phyloP scores from a whole-genome alignment of 92 coral and sea anemone genomes.

The Palythoa grandiflora region DNA sequence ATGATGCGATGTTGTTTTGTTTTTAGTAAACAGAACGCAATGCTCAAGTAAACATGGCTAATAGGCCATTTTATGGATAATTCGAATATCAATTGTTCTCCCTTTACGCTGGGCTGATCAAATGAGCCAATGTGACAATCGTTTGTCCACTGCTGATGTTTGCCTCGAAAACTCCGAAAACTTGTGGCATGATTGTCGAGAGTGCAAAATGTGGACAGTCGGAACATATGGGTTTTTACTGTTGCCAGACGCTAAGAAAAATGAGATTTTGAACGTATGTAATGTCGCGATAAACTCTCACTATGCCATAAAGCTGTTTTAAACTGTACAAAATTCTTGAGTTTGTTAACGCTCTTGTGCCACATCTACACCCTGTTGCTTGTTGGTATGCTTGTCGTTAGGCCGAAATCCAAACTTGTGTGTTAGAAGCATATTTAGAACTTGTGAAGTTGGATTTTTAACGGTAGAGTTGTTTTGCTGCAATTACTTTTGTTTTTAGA shows the following conservation, averaged over 20 bases:
- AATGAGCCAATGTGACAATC: background rate
- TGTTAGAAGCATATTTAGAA: background rate
- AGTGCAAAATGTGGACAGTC: constrained; percentile 27
- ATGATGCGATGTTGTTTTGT: background rate
- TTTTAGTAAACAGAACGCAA: constrained; percentile 27
- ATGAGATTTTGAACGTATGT: constrained; percentile 39
- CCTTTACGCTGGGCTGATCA: constrained; percentile 35
- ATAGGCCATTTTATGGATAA: constrained; percentile 44
- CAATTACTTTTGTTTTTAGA: background rate
- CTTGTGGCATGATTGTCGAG: constrained; percentile 33
- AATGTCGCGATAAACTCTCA: background rate
- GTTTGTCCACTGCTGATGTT: background rate
- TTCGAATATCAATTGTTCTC: constrained; percentile 49
- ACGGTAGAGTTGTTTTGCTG: background rate
- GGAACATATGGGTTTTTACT: constrained; percentile 42
- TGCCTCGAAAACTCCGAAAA: background rate
- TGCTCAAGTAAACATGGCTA: constrained; percentile 38
- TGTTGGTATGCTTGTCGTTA: background rate
- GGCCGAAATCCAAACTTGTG: background rate
- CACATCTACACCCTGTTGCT: background rate
- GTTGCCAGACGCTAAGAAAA: constrained; percentile 47
- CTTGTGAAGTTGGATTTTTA: background rate
- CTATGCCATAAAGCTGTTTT: background rate
- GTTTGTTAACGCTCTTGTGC: background rate
- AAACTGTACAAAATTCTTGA: constrained; percentile 17